phyloP scores from a whole-genome alignment of 2,797 vertebrate genomes.

The Enteromius mattozi region DNA sequence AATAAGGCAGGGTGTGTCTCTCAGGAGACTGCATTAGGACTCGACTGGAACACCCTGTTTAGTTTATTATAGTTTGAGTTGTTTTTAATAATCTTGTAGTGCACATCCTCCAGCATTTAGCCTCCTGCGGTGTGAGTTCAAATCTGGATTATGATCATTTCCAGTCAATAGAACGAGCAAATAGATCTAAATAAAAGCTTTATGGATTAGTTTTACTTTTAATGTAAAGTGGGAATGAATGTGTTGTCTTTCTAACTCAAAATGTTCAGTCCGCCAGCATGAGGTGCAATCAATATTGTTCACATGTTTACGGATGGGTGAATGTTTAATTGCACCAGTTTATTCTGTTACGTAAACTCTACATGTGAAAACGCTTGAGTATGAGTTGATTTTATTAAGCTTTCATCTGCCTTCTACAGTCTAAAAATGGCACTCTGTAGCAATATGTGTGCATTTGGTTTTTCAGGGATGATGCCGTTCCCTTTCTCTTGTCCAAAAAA shows the following conservation, averaged over 20 bases:
- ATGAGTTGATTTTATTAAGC: background rate
- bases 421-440: background rate
- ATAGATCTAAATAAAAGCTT: background rate
- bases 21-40: conserved; percentile 18
- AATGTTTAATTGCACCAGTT: background rate
- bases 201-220: background rate
- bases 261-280: background rate
- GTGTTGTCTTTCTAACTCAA: background rate
- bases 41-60: background rate
- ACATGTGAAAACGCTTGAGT: background rate
- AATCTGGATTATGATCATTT: background rate
- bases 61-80: conserved; percentile 14
- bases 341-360: background rate
- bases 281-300: background rate
- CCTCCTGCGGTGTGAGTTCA: background rate
- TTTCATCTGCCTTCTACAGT: background rate
- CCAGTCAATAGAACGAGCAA: background rate
- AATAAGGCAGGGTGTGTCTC: conserved; percentile 29
- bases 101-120: background rate
- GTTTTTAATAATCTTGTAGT: background rate
- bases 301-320: background rate
- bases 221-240: background rate
- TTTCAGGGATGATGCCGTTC: background rate
- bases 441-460: background rate
- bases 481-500: conserved; percentile 6